Conservation (phyloP, 2,113 vertebrate species). For the Delphinus delphis region DNA sequence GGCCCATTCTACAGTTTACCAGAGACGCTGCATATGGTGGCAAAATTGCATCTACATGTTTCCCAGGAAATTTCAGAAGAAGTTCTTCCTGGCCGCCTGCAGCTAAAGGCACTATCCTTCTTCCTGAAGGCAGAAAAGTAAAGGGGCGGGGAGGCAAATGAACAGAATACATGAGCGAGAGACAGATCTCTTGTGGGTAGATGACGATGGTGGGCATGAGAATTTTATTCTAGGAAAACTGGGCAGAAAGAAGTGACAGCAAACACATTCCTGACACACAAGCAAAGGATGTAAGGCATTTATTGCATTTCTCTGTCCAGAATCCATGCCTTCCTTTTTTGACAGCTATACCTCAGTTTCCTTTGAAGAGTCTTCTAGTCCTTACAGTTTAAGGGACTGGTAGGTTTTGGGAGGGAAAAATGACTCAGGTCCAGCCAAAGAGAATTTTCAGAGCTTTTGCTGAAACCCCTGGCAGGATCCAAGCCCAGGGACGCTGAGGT, state of each 20-base stretch:
- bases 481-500: background rate
- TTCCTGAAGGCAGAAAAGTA: background rate
- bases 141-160: background rate
- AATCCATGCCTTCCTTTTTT: background rate
- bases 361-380: background rate
- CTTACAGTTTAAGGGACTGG: background rate
- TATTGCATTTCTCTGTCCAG: background rate
- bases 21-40: background rate
- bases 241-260: background rate
- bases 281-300: background rate
- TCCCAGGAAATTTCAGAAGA: conserved; percentile 49
- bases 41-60: conserved; percentile 60
- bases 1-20: background rate
- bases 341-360: background rate
- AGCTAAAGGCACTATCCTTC: conserved; percentile 39
- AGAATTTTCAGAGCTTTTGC: background rate
- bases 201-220: background rate
- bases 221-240: background rate
- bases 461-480: background rate
- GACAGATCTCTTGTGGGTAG: background rate
- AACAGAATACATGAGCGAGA: background rate
- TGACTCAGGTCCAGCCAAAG: background rate
- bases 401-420: background rate
- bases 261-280: background rate
- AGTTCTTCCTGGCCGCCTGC: conserved; percentile 58